Conservation (phyloP, 2,797 vertebrate species). For the Chiroxiphia lanceolata region DNA sequence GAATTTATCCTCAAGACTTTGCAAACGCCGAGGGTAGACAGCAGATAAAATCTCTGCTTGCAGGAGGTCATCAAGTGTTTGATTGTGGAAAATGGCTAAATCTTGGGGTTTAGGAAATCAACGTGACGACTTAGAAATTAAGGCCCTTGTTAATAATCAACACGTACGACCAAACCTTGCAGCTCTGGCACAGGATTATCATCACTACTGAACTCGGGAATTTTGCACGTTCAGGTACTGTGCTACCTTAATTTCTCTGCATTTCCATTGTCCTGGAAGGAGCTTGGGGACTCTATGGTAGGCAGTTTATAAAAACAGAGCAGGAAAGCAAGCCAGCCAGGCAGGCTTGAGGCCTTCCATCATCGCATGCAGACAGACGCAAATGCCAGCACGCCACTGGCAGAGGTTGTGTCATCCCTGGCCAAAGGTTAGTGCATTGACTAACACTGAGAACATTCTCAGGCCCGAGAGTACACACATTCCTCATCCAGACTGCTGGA, state of each 20-base stretch:
- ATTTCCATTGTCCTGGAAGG: not conserved
- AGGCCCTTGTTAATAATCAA: not conserved
- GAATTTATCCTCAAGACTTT: not conserved
- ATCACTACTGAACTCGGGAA: not conserved
- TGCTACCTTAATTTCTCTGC: not conserved
- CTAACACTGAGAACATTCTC: not conserved
- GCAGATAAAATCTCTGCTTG: conserved; percentile 22
- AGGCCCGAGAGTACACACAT: not conserved
- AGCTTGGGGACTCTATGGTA: not conserved
- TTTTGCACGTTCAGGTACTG: not conserved
- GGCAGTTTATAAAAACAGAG: not conserved
- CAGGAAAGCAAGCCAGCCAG: not conserved
- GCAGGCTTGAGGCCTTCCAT: not conserved
- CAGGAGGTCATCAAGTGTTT: conserved; percentile 5
- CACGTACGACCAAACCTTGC: not conserved
- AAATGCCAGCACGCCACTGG: not conserved
- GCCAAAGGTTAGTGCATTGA: not conserved
- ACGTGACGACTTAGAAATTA: not conserved
- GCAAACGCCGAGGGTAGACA: not conserved
- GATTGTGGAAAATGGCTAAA: not conserved
- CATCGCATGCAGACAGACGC: not conserved
- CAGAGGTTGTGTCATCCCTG: not conserved
- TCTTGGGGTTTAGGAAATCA: not conserved
- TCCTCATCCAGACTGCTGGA: not conserved
- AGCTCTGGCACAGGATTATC: not conserved